Base-by-base conservation (phyloP, 2,113 vertebrate genomes). In the Tautogolabrus adspersus region DNA sequence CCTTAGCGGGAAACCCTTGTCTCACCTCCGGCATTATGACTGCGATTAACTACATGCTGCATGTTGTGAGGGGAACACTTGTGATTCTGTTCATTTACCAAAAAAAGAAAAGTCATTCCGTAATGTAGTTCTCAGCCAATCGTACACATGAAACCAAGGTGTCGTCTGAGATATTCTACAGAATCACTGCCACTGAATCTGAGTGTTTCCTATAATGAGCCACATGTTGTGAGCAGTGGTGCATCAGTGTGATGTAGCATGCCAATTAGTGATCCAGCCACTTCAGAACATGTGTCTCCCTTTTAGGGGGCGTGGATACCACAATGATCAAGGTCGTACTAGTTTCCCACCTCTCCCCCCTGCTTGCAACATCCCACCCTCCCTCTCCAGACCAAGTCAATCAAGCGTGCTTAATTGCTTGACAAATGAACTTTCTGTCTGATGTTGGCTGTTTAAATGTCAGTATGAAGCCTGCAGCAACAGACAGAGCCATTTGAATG, bases 221-320 rank as follows among this genome's bases (percentile, higher is more conserved):
- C 57, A 66, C 68, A 62, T 56, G 79, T 58, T 81, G 49, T 73
- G 57, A 67, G 44, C 66, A 54, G n/a, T 3, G 2, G 57, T 77
- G 77, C 75, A 52, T 87, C 56, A 57, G 55, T 79, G 1, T 72
- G 59, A 66, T 79, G 63, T 64, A 78, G 84, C 81, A 61, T 67
- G 58, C 37, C 47, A 73, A 66, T 81, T 73, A 84, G 52, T 47
- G 26, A 76, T 70, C 59, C 26, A 34, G 42, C 58, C 54, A 59
- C 55, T 83, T 77, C 44, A 76, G 42, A 73, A 64, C 79, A 78
- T 22, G 54, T n/a, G 22, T 83, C 55, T 79, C 72, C 58, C 62
- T 26, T 55, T 34, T 57, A 10, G 51, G 57, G 52, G 18, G 68
- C 22, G 42, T n/a, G 54, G 56, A 34, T 65, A 34, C 37, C 19